Percentiles rank a stretch among this genome's conserved stretches.
phyloP scores from a whole-genome alignment of 2,888 invertebrate species.

The Boloria selene region DNA sequence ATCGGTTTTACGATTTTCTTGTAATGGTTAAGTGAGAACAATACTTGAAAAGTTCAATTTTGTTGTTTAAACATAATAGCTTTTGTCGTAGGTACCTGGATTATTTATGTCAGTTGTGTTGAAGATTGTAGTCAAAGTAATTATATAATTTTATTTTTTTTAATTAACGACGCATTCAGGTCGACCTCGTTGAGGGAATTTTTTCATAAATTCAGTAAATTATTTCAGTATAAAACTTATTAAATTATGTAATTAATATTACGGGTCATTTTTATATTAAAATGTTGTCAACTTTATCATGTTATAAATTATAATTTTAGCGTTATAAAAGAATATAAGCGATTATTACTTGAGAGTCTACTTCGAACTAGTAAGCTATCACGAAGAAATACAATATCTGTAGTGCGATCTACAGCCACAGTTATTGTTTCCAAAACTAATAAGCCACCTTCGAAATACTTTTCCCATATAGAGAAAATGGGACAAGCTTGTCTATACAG shows the following conservation, averaged over 20 bases:
- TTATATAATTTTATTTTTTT: background rate
- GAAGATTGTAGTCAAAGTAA: background rate
- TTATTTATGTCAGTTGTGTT: constrained; percentile 1
- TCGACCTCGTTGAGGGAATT: too few relatives aligned
- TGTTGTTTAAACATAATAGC: constrained; percentile 23
- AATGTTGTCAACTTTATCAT: too few relatives aligned
- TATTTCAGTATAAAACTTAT: too few relatives aligned
- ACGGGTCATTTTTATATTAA: too few relatives aligned
- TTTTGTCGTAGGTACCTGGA: background rate
- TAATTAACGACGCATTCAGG: too few relatives aligned
- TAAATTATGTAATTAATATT: too few relatives aligned
- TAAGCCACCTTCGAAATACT: constrained; percentile 42
- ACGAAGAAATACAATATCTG: constrained; percentile 33
- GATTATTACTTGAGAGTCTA: background rate
- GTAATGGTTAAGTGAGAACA: constrained; percentile 32
- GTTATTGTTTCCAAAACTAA: constrained; percentile 48
- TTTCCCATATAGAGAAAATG: constrained; percentile 27
- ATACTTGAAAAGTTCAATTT: constrained; percentile 30
- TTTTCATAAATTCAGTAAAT: too few relatives aligned
- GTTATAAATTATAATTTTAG: too few relatives aligned
- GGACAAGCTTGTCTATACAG: constrained; percentile 7
- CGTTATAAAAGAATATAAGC: background rate
- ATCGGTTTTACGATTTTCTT: constrained; percentile 39
- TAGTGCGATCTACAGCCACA: constrained; percentile 15
- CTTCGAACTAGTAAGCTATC: constrained; percentile 25